Evolutionary conservation across 2,113 vertebrate species (phyloP).

Genomic region (Lepisosteus oculatus): DNA sequence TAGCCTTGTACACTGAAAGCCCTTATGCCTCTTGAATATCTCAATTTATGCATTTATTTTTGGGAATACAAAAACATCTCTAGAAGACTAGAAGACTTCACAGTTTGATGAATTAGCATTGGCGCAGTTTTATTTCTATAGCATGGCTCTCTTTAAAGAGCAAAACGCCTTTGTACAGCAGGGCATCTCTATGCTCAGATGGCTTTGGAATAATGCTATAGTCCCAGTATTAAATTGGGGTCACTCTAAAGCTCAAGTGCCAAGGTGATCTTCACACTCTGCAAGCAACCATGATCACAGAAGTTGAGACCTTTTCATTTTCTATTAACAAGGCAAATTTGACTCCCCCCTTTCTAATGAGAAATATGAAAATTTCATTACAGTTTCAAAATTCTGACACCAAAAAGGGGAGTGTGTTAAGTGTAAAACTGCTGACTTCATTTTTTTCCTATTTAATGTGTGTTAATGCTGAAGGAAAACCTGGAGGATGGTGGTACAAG

Average conservation of each 20-base stretch:
- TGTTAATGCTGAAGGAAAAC: not conserved
- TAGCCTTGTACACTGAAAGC: too few relatives aligned
- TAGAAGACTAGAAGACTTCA: too few relatives aligned
- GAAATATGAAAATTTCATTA: conserved; percentile 10
- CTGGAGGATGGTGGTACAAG: not conserved
- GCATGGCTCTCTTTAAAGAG: not conserved
- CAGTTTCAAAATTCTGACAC: not conserved
- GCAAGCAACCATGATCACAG: not conserved
- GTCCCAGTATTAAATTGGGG: not conserved
- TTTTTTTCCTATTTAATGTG: not conserved
- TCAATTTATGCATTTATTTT: too few relatives aligned
- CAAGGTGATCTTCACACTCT: conserved; percentile 2
- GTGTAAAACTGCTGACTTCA: not conserved
- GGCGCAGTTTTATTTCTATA: not conserved
- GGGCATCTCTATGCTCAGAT: not conserved
- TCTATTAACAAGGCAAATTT: conserved; percentile 8
- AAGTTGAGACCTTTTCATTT: conserved; percentile 7
- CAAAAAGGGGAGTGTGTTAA: not conserved
- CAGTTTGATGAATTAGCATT: too few relatives aligned
- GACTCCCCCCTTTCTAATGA: conserved; percentile 7
- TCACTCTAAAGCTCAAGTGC: not conserved
- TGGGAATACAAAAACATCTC: too few relatives aligned
- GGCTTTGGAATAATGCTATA: not conserved
- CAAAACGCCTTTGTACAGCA: too few relatives aligned
- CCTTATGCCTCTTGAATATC: too few relatives aligned